These are phyloP conservation scores for Lutjanus argentimaculatus DNA, from an alignment of 2,797 vertebrate genomes.

Conservation along the genomic window DNA sequence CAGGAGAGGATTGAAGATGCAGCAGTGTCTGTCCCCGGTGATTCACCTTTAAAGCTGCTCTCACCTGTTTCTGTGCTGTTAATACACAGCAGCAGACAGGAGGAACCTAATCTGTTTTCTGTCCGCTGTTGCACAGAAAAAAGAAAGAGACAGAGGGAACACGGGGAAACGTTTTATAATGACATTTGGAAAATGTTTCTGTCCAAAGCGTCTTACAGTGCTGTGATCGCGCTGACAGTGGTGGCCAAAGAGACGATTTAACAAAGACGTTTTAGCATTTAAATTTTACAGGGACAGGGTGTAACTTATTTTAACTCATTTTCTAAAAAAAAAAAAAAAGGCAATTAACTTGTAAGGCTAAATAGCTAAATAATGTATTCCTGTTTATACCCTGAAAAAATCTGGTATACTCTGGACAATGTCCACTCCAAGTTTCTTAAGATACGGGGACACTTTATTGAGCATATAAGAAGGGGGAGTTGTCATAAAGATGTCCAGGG, in stretches of 20 bases:
- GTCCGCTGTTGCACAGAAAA: conserved; percentile 16
- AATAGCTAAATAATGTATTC: no score
- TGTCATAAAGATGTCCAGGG: no score
- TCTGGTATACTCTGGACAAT: no score
- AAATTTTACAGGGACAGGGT: not conserved
- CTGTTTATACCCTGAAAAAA: no score
- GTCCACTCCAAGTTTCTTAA: no score
- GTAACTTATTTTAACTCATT: not conserved
- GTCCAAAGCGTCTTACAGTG: conserved; percentile 14
- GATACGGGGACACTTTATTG: no score
- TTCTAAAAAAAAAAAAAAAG: rapidly evolving
- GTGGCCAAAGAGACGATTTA: conserved; percentile 1
- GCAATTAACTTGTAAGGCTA: not conserved
- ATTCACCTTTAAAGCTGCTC: conserved; percentile 52
- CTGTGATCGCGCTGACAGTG: not conserved
- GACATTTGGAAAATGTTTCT: conserved; percentile 18
- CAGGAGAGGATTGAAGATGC: conserved; percentile 53
- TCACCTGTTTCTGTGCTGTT: conserved; percentile 42
- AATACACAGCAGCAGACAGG: conserved; percentile 52
- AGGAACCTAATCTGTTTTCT: conserved; percentile 47
- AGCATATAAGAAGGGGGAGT: no score
- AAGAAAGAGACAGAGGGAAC: not conserved
- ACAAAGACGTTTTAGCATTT: not conserved
- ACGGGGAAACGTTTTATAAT: conserved; percentile 1
- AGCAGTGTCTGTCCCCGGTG: conserved; percentile 60